Evolutionary conservation across 2,113 vertebrate genomes (phyloP), one percentile per base, ranked within the genome.

Genomic region (Paedocypris sp.): DNA sequence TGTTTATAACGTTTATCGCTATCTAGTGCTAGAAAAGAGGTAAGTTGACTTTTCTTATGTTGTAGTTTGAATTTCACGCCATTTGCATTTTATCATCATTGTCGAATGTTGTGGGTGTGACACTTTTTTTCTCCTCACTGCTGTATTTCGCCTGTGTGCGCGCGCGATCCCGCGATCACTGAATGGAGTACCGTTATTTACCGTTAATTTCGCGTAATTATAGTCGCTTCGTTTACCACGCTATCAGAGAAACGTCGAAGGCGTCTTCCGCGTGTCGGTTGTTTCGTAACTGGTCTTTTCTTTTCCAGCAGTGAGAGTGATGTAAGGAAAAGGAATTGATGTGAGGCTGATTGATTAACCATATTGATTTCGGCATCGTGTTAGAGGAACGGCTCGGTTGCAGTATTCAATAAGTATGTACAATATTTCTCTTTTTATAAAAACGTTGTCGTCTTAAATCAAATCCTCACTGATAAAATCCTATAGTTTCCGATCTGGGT

Each of bases 51-150:
- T 29, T 23, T 2, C 20, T 60, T 47, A 26, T 60, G 6, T 6
- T 28, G n/a, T 19, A 16, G 2, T 22, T 29, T 25, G n/a, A n/a
- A 31, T 49, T 26, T 22, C 18, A n/a, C 2, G 26, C 23, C 22
- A 19, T 47, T 36, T 12, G 26, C n/a, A 3, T n/a, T 9, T 43
- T 53, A 13, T 54, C 66, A 57, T 56, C 19, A 16, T 28, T n/a
- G 36, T 33, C 47, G 32, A 26, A n/a, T 53, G 23, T 15, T 29
- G 71, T 64, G 67, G 63, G 63, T 67, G 64, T 67, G 67, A 66
- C 68, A 23, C 57, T 46, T 49, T 19, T 56, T n/a, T n/a, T n/a
- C n/a, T n/a, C n/a, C 11, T 46, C 16, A 7, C 16, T 43, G 36
- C 25, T 31, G 25, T 26, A 18, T 46, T 35, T 9, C 45, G 3